A percentile compares a stretch with the other conserved stretches of the same genome.
Conservation (phyloP, 2,113 vertebrate genomes). For the Gallinago paraguaiae region DNA sequence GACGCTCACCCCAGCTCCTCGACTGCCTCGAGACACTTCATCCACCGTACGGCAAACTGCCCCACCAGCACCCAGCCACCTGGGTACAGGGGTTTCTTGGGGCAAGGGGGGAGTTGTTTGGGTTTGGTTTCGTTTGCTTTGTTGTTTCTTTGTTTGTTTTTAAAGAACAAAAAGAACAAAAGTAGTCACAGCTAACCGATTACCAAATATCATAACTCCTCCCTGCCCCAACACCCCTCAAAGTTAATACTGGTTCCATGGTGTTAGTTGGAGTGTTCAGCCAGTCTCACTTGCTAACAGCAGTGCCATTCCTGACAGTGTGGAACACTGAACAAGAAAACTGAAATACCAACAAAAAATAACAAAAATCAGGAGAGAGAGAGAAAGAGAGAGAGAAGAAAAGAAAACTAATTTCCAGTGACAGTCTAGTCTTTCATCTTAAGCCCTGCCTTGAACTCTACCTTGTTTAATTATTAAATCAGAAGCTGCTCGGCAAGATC, state of each 20-base stretch:
- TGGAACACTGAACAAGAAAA: constrained; percentile 58
- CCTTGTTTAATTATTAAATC: constrained; percentile 90
- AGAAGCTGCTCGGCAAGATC: constrained; percentile 78
- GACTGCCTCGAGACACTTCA: not conserved
- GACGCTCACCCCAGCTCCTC: not conserved
- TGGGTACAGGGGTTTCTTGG: fast-evolving
- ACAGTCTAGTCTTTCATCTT: constrained; percentile 85
- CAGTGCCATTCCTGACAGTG: constrained; percentile 53
- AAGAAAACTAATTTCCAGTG: constrained; percentile 82
- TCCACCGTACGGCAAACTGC: not conserved
- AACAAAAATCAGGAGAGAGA: not conserved
- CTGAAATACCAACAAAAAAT: constrained; percentile 71
- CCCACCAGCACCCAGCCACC: not conserved
- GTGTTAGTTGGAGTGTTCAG: not conserved
- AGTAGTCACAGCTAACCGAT: not conserved
- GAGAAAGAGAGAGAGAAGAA: not conserved
- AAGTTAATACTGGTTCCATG: not conserved
- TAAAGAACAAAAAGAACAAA: not conserved
- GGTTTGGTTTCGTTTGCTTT: not conserved
- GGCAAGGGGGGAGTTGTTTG: no score
- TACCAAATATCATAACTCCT: not conserved
- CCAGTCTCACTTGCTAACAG: not conserved
- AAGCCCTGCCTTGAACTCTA: constrained; percentile 82
- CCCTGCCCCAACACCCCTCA: not conserved
- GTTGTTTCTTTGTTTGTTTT: not conserved